Evolutionary conservation across 2,888 invertebrate species (phyloP).

Genomic region (Oligia latruncula): DNA sequence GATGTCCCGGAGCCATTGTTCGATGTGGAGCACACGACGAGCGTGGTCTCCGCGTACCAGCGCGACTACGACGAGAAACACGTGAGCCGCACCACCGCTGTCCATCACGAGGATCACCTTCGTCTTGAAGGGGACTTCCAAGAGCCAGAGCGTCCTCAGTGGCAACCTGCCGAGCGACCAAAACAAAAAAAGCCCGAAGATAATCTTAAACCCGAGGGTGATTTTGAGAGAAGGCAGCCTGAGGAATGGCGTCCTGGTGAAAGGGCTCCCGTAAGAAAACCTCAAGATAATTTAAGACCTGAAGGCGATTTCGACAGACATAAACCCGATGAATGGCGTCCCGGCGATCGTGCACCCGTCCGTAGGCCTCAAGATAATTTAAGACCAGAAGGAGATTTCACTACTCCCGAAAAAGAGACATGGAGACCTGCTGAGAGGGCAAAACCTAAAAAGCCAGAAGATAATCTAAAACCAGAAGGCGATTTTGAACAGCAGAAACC

Average conservation of each 20-base stretch:
- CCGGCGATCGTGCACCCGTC: conserved; percentile 85
- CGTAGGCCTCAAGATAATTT: conserved; percentile 88
- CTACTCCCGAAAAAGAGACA: conserved; percentile 87
- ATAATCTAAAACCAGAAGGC: conserved; percentile 90
- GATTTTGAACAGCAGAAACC: conserved; percentile 81
- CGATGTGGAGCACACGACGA: conserved; percentile 89
- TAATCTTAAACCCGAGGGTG: conserved; percentile 90
- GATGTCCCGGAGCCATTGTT: conserved; percentile 91
- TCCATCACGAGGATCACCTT: conserved; percentile 92
- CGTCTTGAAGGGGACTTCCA: conserved; percentile 93
- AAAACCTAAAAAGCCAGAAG: conserved; percentile 75
- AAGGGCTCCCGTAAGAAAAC: conserved; percentile 80
- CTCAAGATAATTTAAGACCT: conserved; percentile 89
- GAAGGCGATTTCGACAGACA: conserved; percentile 88
- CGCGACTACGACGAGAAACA: conserved; percentile 92
- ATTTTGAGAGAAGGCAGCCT: conserved; percentile 85
- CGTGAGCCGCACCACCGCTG: conserved; percentile 90
- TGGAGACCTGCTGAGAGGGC: conserved; percentile 86
- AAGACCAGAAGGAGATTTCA: conserved; percentile 68
- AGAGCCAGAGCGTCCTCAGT: conserved; percentile 85
- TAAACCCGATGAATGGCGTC: conserved; percentile 79
- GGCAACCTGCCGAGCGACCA: conserved; percentile 90
- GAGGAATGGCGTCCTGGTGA: conserved; percentile 88
- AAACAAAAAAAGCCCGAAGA: conserved; percentile 90
- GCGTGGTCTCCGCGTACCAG: conserved; percentile 91